A percentile compares a stretch with the other conserved stretches of the same genome.
Evolutionary conservation across 2,888 invertebrate genomes (phyloP).

Genomic region (Ptilodon capucinus): DNA sequence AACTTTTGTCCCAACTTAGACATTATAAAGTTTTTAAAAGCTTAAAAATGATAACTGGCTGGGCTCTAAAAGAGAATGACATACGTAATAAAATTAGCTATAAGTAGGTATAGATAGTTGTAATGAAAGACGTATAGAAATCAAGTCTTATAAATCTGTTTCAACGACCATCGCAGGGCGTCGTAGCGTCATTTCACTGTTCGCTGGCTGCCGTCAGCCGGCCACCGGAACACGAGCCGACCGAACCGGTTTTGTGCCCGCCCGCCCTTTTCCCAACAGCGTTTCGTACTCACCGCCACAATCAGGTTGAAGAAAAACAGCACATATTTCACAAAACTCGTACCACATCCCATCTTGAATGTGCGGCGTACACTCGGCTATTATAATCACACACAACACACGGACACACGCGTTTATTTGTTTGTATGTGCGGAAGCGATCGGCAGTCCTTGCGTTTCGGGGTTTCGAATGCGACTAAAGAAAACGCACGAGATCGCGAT

Average conservation of each 20-base stretch:
- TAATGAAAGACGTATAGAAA: too few species aligned
- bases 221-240: constrained; percentile 54
- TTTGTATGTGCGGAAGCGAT: constrained; percentile 33
- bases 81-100: too few species aligned
- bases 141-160: background rate
- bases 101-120: too few species aligned
- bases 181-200: constrained; percentile 48
- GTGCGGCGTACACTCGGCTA: constrained; percentile 62
- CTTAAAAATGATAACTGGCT: too few species aligned
- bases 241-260: constrained; percentile 66
- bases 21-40: too few species aligned
- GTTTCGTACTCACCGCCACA: constrained; percentile 91
- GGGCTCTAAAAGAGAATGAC: too few species aligned
- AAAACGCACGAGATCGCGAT: constrained; percentile 66
- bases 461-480: constrained; percentile 65
- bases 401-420: constrained; percentile 67
- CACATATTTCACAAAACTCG: constrained; percentile 90
- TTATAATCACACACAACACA: constrained; percentile 66
- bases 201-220: constrained; percentile 60
- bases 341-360: constrained; percentile 86
- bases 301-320: constrained; percentile 91
- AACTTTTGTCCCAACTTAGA: too few species aligned
- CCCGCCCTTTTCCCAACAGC: constrained; percentile 67
- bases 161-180: constrained; percentile 26
- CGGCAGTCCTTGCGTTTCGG: constrained; percentile 33